phyloP scores from a whole-genome alignment of 2,888 invertebrate genomes.

The Orchestes rusci region DNA sequence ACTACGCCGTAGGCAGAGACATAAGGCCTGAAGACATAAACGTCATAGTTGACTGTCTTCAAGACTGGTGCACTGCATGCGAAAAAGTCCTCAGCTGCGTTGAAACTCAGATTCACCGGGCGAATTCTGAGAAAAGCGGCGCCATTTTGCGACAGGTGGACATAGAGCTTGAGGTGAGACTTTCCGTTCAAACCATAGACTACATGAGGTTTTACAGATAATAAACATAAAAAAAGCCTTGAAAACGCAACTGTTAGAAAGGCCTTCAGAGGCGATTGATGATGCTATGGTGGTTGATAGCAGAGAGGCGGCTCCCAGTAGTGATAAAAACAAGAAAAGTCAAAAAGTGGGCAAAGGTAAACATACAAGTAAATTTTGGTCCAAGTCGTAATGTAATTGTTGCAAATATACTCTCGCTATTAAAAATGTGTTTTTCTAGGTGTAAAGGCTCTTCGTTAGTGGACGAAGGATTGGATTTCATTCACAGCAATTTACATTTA shows the following conservation, averaged over 20 bases:
- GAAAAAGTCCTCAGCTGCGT: slow-evolving; percentile 83
- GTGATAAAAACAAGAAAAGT: slow-evolving; percentile 46
- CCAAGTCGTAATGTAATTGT: slow-evolving; percentile 41
- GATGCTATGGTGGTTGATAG: slow-evolving; percentile 75
- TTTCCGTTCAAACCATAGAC: background rate
- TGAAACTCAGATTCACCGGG: slow-evolving; percentile 80
- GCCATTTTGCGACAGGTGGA: slow-evolving; percentile 71
- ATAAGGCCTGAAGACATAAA: slow-evolving; percentile 78
- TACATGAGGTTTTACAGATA: slow-evolving; percentile 51
- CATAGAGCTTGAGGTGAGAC: slow-evolving; percentile 77
- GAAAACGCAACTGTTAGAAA: slow-evolving; percentile 62
- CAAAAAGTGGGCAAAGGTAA: slow-evolving; percentile 39
- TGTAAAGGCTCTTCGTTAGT: slow-evolving; percentile 34
- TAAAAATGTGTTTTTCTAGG: slow-evolving; percentile 30
- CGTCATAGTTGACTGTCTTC: slow-evolving; percentile 71
- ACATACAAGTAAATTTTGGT: slow-evolving; percentile 64
- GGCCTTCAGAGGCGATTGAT: slow-evolving; percentile 69
- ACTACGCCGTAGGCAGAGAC: slow-evolving; percentile 90
- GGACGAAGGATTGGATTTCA: background rate
- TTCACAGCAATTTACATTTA: slow-evolving; percentile 4
- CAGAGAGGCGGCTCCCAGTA: slow-evolving; percentile 53
- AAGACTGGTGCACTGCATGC: slow-evolving; percentile 86
- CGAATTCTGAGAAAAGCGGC: slow-evolving; percentile 78
- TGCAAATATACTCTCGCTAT: too few relatives aligned
- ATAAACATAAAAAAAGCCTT: slow-evolving; percentile 81